Evolutionary conservation across 1,140 invertebrate genomes (phyloP), one percentile per base, ranked within the genome.

Genomic region (Heliothis virescens): DNA sequence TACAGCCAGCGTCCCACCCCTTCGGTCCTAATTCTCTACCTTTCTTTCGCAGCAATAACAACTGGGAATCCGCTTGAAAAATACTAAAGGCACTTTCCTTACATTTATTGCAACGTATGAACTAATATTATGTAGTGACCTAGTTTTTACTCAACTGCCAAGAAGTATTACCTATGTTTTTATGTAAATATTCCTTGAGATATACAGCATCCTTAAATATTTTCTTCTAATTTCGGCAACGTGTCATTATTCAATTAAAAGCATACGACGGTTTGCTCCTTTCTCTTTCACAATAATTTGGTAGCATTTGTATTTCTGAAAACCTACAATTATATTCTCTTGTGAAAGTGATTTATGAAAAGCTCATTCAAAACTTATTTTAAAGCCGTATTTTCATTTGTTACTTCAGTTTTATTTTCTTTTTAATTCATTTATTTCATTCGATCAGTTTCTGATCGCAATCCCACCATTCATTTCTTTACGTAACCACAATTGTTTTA

Each of bases 21-120:
- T 76, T 76, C 15, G 59, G 15, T 76, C 74, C 74, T 76, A 76
- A 76, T 76, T 76, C 73, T 50, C 74, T 74, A 60, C 72, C 72
- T 76, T 76, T 63, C 74, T 53, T 76, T 63, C 26, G 21, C 73
- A 52, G 74, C 60, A 76, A 76, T 60, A 76, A 76, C 74, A 76
- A 76, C 74, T 53, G 59, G 29, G 41, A 75, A 62, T 63, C 50
- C 59, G 57, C 59, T 76, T 11, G 13, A 62, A 76, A 76, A 65
- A 76, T 76, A 76, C 48, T 63, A 65, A 76, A 76, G 65, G 48
- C 59, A 65, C 47, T 76, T 53, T 65, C 26, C 57, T 65, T 59
- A 59, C 50, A 59, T 75, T 75, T 75, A 75, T 50, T 57, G 72
- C 62, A 50, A 62, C 72, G 72, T 75, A 50, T 75, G 72, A 75